Evolutionary conservation across 1,140 invertebrate genomes (phyloP).

Genomic region (Macrostomum lignano): DNA sequence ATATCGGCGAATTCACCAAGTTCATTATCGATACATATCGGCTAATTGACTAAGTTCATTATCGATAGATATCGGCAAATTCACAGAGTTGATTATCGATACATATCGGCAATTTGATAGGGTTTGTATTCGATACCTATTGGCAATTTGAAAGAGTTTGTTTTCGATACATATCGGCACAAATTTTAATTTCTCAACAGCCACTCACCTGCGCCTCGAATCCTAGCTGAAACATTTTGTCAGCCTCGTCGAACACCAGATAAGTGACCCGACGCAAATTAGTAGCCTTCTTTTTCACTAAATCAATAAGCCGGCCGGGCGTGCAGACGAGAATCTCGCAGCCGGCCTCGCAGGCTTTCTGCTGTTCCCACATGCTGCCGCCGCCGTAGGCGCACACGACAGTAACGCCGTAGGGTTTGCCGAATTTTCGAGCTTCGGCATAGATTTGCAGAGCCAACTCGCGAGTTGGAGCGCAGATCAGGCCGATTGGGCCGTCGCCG

Average conservation of each 20-base stretch:
- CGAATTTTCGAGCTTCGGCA: conserved; percentile 74
- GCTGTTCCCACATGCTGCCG: conserved; percentile 91
- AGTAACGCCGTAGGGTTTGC: conserved; percentile 73
- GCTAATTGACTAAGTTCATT: too few relatives aligned
- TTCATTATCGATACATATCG: too few relatives aligned
- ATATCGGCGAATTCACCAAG: too few relatives aligned
- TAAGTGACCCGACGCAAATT: conserved; percentile 68
- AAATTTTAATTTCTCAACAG: too few relatives aligned
- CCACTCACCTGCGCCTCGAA: too few relatives aligned
- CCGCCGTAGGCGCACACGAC: conserved; percentile 93
- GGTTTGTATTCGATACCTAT: too few relatives aligned
- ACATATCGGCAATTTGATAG: too few relatives aligned
- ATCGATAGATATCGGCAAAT: too few relatives aligned
- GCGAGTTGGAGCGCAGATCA: conserved; percentile 80
- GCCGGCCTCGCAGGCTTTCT: conserved; percentile 65
- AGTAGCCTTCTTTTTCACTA: conserved; percentile 84
- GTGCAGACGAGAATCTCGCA: conserved; percentile 89
- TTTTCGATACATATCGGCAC: too few relatives aligned
- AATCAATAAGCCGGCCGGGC: conserved; percentile 73
- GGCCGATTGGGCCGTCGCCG: conserved; percentile 76
- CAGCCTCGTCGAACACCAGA: conserved; percentile 90
- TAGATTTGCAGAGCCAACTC: conserved; percentile 91
- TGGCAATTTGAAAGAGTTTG: too few relatives aligned
- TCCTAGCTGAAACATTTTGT: conserved; percentile 97
- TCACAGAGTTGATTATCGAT: too few relatives aligned